Conservation (phyloP, 2,113 vertebrate species). For the Gopherus flavomarginatus region DNA sequence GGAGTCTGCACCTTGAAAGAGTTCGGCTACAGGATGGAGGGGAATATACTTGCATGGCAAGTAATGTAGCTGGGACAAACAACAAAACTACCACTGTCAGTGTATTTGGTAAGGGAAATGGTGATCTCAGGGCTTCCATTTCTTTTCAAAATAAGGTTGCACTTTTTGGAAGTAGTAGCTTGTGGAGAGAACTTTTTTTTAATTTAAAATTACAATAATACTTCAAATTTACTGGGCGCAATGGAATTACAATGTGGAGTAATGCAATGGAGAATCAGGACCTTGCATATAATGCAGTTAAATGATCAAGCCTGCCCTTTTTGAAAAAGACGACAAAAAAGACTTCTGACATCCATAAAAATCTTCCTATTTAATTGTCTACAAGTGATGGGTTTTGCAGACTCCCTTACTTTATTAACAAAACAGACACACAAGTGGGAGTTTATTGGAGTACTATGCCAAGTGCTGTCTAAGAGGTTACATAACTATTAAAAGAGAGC, state of each 20-base stretch:
- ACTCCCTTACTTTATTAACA: conserved; percentile 13
- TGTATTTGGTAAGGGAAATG: conserved; percentile 83
- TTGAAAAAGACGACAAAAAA: background rate
- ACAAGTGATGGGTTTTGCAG: conserved; percentile 5
- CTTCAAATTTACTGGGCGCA: accelerated
- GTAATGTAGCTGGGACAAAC: conserved; percentile 86
- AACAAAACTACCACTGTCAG: conserved; percentile 88
- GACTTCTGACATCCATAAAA: background rate
- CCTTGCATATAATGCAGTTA: background rate
- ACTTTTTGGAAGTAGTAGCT: background rate
- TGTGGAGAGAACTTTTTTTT: background rate
- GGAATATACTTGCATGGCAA: conserved; percentile 91
- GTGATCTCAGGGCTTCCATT: background rate
- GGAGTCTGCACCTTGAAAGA: conserved; percentile 94
- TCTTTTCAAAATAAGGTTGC: background rate
- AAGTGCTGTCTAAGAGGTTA: conserved; percentile 42
- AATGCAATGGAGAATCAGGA: accelerated
- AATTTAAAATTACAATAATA: accelerated
- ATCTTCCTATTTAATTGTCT: background rate
- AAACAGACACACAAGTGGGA: conserved; percentile 28
- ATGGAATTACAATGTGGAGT: accelerated
- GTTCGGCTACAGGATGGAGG: conserved; percentile 88
- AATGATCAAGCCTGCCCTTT: accelerated
- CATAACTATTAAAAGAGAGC: conserved; percentile 27
- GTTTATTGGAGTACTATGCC: background rate